phyloP scores from a whole-genome alignment of 2,888 invertebrate genomes.

The Dinocampus coccinellae region DNA sequence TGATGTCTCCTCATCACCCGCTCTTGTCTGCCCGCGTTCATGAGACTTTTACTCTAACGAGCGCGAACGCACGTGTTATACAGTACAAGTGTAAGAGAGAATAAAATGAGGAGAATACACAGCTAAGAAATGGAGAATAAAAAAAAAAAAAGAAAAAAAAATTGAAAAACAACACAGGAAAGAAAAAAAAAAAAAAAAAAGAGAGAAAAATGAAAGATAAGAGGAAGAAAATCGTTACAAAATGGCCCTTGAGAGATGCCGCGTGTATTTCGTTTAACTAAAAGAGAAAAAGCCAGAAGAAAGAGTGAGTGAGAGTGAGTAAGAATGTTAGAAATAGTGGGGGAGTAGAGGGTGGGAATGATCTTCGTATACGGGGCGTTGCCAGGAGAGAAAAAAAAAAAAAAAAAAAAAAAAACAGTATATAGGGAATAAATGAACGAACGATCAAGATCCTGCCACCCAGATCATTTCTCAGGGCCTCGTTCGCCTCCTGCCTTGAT shows the following conservation, averaged over 20 bases:
- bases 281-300: slow-evolving; percentile 14
- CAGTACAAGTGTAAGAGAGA: slow-evolving; percentile 12
- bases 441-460: slow-evolving; percentile 49
- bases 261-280: slow-evolving; percentile 22
- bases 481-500: slow-evolving; percentile 34
- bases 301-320: too few relatives aligned
- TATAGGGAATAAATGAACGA: slow-evolving; percentile 46
- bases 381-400: slow-evolving; percentile 6
- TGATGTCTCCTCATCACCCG: slow-evolving; percentile 45
- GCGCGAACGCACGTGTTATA: slow-evolving; percentile 25
- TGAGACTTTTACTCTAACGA: slow-evolving; percentile 36
- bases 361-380: slow-evolving; percentile 38
- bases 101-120: slow-evolving; percentile 6
- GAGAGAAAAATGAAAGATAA: slow-evolving; percentile 51
- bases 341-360: slow-evolving; percentile 33
- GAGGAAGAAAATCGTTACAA: slow-evolving; percentile 60
- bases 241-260: slow-evolving; percentile 62
- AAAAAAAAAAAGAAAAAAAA: background rate
- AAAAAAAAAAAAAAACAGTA: slow-evolving; percentile 22
- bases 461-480: slow-evolving; percentile 49
- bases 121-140: background rate
- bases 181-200: slow-evolving; percentile 29
- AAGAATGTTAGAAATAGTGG: too few relatives aligned
- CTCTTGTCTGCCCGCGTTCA: slow-evolving; percentile 42
- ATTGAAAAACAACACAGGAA: slow-evolving; percentile 19